These are phyloP conservation scores for Gallinago media DNA, from an alignment of 2,113 vertebrate species.

Conservation along the genomic window DNA sequence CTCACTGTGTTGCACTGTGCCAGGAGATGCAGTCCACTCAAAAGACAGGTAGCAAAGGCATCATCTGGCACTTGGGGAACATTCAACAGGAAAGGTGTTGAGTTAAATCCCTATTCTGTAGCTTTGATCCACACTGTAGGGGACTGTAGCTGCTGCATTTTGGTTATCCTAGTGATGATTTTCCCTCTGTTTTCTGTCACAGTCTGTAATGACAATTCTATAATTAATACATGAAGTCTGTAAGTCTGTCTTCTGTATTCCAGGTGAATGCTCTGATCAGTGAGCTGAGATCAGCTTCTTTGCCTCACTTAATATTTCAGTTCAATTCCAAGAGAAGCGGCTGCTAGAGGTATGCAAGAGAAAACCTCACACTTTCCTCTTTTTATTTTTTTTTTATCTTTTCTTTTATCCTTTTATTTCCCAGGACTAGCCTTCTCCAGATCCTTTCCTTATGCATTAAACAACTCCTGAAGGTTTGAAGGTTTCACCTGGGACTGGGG, in stretches of 20 bases:
- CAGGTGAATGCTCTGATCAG: not conserved
- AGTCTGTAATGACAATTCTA: not conserved
- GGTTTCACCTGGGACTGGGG: not conserved
- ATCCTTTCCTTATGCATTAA: not conserved
- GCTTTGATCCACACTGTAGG: not conserved
- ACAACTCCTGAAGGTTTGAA: not conserved
- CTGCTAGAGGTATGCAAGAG: not conserved
- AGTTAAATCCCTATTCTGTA: not conserved
- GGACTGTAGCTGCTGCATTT: not conserved
- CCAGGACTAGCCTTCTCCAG: not conserved
- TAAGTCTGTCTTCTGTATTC: not conserved
- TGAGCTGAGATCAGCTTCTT: not conserved
- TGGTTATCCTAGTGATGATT: not conserved
- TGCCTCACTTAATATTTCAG: not conserved
- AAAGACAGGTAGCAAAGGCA: not conserved
- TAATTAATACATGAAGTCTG: not conserved
- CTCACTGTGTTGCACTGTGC: not conserved
- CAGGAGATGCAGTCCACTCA: not conserved
- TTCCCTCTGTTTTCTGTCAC: not conserved
- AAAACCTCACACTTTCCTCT: accelerated
- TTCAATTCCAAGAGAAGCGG: not conserved
- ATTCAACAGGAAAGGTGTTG: accelerated
- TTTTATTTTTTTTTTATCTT: not conserved
- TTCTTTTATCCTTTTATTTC: accelerated
- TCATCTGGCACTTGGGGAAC: not conserved